Evolutionary conservation across 2,797 vertebrate genomes (phyloP).

Genomic region (Crypturellus tataupa): DNA sequence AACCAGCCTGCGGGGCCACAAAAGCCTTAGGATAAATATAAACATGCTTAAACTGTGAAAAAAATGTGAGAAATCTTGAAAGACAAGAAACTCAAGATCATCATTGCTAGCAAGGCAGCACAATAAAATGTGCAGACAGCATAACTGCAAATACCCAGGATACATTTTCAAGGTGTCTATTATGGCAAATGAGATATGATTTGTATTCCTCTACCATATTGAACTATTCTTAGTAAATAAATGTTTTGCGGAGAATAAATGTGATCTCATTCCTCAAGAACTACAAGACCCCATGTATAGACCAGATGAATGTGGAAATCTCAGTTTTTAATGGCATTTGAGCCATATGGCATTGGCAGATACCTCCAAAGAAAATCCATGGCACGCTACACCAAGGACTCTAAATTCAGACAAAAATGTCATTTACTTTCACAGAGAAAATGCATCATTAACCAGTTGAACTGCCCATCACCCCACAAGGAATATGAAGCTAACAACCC

Average conservation of each 20-base stretch:
- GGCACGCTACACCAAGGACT: background rate
- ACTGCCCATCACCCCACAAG: background rate
- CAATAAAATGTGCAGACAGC: background rate
- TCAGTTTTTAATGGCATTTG: background rate
- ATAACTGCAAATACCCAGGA: background rate
- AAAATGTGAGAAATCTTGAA: background rate
- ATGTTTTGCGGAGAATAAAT: background rate
- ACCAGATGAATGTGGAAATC: background rate
- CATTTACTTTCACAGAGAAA: background rate
- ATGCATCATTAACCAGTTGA: background rate
- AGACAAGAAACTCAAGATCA: background rate
- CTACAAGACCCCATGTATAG: background rate
- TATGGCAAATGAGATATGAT: background rate
- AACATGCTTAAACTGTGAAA: background rate
- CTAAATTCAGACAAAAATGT: background rate
- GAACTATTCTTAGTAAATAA: background rate
- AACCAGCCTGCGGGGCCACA: background rate
- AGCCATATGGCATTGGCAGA: background rate
- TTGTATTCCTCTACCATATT: background rate
- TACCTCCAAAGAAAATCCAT: background rate
- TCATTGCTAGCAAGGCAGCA: background rate
- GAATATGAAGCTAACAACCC: background rate
- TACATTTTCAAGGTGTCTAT: background rate
- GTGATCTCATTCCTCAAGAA: background rate
- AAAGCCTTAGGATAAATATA: background rate